A percentile compares a stretch with the other conserved stretches of the same genome.
Evolutionary conservation across 2,888 invertebrate genomes (phyloP).

Genomic region (Leucoptera coffeella): DNA sequence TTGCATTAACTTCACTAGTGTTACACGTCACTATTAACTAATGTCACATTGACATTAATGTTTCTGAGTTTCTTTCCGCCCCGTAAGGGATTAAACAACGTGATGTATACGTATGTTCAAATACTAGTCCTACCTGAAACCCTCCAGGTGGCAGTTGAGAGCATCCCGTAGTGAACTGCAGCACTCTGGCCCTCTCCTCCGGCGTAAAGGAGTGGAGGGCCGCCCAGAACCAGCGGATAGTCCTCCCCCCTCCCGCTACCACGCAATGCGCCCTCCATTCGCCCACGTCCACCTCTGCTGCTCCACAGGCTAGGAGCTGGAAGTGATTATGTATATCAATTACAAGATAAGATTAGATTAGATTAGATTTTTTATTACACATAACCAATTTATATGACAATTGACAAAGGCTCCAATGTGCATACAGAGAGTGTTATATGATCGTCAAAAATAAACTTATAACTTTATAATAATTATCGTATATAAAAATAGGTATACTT

Average conservation of each 20-base stretch:
- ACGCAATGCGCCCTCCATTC: slow-evolving; percentile 88
- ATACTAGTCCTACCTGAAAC: slow-evolving; percentile 52
- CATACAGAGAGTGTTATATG: too few relatives aligned
- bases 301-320: slow-evolving; percentile 86
- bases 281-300: slow-evolving; percentile 83
- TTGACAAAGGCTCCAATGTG: too few relatives aligned
- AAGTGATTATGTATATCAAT: slow-evolving; percentile 11
- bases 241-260: slow-evolving; percentile 80
- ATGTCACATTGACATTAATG: too few relatives aligned
- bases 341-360: background rate
- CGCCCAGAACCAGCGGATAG: slow-evolving; percentile 88
- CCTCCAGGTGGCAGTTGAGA: slow-evolving; percentile 81
- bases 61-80: too few relatives aligned
- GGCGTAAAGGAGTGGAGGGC: slow-evolving; percentile 83
- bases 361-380: background rate
- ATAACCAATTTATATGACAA: too few relatives aligned
- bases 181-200: slow-evolving; percentile 86
- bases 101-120: too few relatives aligned
- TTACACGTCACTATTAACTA: too few relatives aligned
- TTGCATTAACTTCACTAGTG: too few relatives aligned
- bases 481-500: too few relatives aligned
- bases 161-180: slow-evolving; percentile 92
- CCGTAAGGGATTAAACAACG: too few relatives aligned
- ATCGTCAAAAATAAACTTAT: too few relatives aligned
- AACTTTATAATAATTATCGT: too few relatives aligned